Percentiles rank a stretch among this genome's conserved stretches.
Evolutionary conservation across 1,140 invertebrate species (phyloP).

Genomic region (Lineus longissimus): DNA sequence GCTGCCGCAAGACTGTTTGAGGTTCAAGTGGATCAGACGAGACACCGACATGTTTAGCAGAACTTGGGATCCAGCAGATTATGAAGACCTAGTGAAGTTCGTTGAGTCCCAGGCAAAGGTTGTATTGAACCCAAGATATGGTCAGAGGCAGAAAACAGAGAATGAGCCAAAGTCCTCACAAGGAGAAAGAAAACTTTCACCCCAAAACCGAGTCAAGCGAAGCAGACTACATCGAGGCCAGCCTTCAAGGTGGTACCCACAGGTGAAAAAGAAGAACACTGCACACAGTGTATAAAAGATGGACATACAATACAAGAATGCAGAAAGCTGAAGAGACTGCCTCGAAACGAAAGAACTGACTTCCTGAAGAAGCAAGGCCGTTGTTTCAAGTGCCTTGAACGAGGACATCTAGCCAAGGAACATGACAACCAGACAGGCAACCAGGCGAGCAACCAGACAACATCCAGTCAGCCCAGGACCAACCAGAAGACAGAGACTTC

Average conservation of each 20-base stretch:
- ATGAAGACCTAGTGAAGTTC: slow-evolving; percentile 3
- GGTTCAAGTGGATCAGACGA: neutral
- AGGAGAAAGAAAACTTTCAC: too few species aligned
- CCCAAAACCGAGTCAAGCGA: neutral
- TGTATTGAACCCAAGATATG: neutral
- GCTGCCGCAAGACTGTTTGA: neutral
- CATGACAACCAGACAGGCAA: too few species aligned
- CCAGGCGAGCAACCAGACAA: too few species aligned
- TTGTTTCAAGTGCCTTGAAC: slow-evolving; percentile 6
- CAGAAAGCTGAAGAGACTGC: slow-evolving; percentile 2
- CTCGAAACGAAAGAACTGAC: neutral
- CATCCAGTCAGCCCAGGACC: too few species aligned
- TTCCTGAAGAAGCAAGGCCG: neutral
- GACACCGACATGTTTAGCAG: neutral
- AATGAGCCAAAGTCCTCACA: neutral
- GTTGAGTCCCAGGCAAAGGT: neutral
- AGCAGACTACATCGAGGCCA: neutral
- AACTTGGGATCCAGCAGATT: neutral
- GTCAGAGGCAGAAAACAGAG: neutral
- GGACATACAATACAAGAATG: neutral
- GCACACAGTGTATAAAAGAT: neutral
- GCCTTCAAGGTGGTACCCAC: neutral
- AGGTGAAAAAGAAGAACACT: neutral
- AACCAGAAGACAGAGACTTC: too few species aligned
- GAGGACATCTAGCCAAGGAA: neutral